A percentile compares a stretch with the other conserved stretches of the same genome.
These are phyloP conservation scores for Furcifer pardalis DNA, from an alignment of 2,797 vertebrate species.

Conservation along the genomic window DNA sequence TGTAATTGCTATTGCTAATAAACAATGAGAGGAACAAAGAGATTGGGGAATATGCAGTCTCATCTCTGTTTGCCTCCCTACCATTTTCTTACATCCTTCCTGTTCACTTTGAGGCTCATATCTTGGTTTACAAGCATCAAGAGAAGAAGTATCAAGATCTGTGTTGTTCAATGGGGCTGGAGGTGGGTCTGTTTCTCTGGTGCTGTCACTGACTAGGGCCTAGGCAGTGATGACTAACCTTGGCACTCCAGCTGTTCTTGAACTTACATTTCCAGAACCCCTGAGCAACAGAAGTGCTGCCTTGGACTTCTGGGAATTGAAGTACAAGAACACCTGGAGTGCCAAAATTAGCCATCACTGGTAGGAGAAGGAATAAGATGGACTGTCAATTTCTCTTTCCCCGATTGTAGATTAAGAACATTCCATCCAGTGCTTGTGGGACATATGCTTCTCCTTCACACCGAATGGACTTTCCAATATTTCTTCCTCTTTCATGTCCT, in stretches of 20 bases:
- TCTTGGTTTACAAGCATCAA: too few species aligned
- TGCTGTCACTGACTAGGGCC: background rate
- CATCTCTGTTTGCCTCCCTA: background rate
- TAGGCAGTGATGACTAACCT: too few species aligned
- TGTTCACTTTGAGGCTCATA: background rate
- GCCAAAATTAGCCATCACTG: too few species aligned
- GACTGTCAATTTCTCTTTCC: background rate
- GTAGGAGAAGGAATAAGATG: background rate
- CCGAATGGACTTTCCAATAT: too few species aligned
- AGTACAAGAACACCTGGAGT: too few species aligned
- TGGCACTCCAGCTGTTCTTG: too few species aligned
- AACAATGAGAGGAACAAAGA: too few species aligned
- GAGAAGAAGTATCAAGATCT: background rate
- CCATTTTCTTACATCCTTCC: background rate
- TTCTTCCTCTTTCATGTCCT: too few species aligned
- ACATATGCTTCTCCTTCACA: background rate
- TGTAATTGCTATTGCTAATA: too few species aligned
- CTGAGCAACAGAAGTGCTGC: too few species aligned
- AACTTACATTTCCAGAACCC: too few species aligned
- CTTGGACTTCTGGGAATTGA: too few species aligned
- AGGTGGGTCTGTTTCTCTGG: background rate
- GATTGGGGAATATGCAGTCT: background rate
- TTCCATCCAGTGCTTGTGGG: background rate
- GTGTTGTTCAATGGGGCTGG: background rate
- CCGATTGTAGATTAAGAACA: background rate